Evolutionary conservation across 23 tunicate species (phyloP), one percentile per base, ranked within the genome.

Genomic region (Trididemnum nubilum): DNA sequence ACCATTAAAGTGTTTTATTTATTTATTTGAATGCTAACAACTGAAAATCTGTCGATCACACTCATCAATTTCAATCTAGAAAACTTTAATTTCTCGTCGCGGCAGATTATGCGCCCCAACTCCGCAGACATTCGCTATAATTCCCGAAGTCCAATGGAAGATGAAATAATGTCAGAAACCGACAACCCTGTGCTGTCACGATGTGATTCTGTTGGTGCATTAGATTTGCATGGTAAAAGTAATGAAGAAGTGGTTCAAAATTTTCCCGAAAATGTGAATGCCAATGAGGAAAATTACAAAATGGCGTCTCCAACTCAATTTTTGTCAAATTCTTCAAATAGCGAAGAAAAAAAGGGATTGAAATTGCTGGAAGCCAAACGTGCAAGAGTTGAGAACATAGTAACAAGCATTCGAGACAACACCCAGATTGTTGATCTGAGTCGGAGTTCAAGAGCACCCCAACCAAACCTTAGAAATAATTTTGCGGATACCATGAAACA

Each of bases 351-450:
- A 3, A 15, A 61, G 26, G 54, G 54, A 61, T 5, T 38, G 25
- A 73, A 39, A 21, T 39, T 63, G 36, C 38, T 76, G 77, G 34
- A 85, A 39, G 88, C 90, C 24, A 88, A 88, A 76, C 72, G 83
- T 15, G 94, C 79, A 0, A 65, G 94, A 34, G 94, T 88, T 0
- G 94, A 88, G 35, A 88, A 88, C 65, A 88, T 88, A 4, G 94
- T 88, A n/a, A 76, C 84, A 29, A 88, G 59, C 39, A 88, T 88
- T 19, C 39, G 51, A 64, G 88, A 72, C 30, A 64, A 76, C 19
- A 37, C 7, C 5, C 25, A 39, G 24, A 21, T 5, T 4, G 7
- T 67, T 31, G 74, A 67, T 33, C 25, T 67, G 38, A 32, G 74
- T 30, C 26, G 29, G n/a, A 22, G 28, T 26, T 12, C 22, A 61